phyloP scores from a whole-genome alignment of 2,888 invertebrate species.

The Sesia apiformis region DNA sequence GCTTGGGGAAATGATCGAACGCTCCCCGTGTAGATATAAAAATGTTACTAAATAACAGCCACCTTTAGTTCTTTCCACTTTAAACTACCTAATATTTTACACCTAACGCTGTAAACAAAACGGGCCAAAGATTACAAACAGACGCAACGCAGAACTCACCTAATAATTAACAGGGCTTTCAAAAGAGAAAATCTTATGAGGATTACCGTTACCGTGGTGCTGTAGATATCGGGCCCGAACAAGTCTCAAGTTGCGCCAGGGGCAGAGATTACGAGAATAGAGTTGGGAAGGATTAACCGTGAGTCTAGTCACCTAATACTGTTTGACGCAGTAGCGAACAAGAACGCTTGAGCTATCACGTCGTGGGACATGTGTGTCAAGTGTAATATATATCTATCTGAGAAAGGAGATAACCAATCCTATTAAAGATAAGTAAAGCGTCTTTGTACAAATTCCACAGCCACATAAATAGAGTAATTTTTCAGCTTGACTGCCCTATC shows the following conservation, averaged over 20 bases:
- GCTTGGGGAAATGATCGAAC: too few relatives aligned
- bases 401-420: not conserved
- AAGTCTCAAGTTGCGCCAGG: slow-evolving; percentile 30
- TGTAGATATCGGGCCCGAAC: slow-evolving; percentile 34
- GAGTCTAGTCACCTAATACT: slow-evolving; percentile 17
- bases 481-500: too few relatives aligned
- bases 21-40: not conserved
- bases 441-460: too few relatives aligned
- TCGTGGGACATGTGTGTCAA: not conserved
- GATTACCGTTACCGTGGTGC: slow-evolving; percentile 30
- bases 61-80: not conserved
- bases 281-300: slow-evolving; percentile 39
- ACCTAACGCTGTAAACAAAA: too few relatives aligned
- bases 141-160: not conserved
- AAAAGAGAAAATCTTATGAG: slow-evolving; percentile 40
- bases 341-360: not conserved
- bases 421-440: too few relatives aligned
- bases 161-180: slow-evolving; percentile 37
- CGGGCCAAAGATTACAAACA: not conserved
- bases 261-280: slow-evolving; percentile 44
- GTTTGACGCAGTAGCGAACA: not conserved
- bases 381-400: not conserved
- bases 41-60: not conserved
- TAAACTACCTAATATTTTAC: too few relatives aligned
- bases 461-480: too few relatives aligned